These are phyloP conservation scores for Platysteira castanea DNA, from an alignment of 2,113 vertebrate species.

Conservation along the genomic window DNA sequence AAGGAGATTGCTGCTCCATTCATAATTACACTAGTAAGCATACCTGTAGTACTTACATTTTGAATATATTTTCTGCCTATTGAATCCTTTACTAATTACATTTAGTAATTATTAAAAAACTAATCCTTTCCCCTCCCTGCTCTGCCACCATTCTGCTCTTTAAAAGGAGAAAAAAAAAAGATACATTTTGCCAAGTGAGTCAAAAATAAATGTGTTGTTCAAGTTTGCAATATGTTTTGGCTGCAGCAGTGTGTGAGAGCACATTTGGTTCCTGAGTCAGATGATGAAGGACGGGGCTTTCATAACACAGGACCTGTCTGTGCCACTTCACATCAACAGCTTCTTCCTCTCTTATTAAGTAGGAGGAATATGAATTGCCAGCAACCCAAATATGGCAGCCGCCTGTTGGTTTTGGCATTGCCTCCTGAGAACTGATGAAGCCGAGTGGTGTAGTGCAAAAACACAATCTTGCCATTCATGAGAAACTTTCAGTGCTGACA, in stretches of 20 bases:
- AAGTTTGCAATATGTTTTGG: slow-evolving; percentile 41
- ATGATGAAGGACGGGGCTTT: slow-evolving; percentile 19
- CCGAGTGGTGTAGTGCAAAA: neutral
- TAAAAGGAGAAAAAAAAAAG: neutral
- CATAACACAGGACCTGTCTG: slow-evolving; percentile 35
- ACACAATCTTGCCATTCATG: slow-evolving; percentile 50
- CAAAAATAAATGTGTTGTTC: slow-evolving; percentile 56
- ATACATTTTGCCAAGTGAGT: slow-evolving; percentile 30
- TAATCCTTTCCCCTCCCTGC: neutral
- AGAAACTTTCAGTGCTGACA: neutral
- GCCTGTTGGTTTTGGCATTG: slow-evolving; percentile 54
- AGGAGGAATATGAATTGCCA: slow-evolving; percentile 53
- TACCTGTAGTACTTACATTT: neutral
- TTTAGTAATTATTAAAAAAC: neutral
- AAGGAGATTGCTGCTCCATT: neutral
- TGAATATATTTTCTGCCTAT: neutral
- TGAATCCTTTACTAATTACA: neutral
- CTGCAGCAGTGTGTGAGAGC: slow-evolving; percentile 34
- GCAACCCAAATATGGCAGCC: slow-evolving; percentile 47
- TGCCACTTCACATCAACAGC: slow-evolving; percentile 24
- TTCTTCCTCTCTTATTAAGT: slow-evolving; percentile 44
- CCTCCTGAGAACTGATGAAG: slow-evolving; percentile 7
- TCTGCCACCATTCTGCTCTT: neutral
- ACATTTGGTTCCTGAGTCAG: slow-evolving; percentile 56
- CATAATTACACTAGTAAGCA: neutral